Percentiles rank a stretch among this genome's conserved stretches.
These are phyloP conservation scores for Gobiocypris rarus DNA, from an alignment of 2,113 vertebrate species.

Conservation along the genomic window DNA sequence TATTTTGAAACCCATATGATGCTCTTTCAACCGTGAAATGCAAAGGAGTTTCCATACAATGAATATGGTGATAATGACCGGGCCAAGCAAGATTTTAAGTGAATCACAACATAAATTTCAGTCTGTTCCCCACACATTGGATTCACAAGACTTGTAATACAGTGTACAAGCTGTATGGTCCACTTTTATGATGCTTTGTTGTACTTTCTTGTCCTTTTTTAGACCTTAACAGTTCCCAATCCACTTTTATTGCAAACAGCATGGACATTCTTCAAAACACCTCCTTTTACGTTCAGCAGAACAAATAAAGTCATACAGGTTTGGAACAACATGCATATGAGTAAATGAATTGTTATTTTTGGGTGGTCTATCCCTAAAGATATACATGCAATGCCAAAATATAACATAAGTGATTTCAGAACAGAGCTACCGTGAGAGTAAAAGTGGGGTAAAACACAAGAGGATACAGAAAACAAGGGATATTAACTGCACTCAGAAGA, in stretches of 20 bases:
- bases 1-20: neutral
- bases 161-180: neutral
- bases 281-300: neutral
- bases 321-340: neutral
- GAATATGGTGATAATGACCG: neutral
- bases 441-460: conserved; percentile 11
- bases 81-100: neutral
- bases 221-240: neutral
- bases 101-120: neutral
- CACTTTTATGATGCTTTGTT: neutral
- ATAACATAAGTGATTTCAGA: neutral
- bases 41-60: neutral
- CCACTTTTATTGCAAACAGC: neutral
- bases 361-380: neutral
- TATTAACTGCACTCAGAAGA: conserved; percentile 15
- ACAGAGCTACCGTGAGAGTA: neutral
- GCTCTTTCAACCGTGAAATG: neutral
- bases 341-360: neutral
- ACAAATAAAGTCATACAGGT: neutral
- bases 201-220: neutral
- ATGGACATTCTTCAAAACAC: neutral
- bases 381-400: neutral
- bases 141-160: neutral
- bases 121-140: neutral
- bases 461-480: conserved; percentile 31